Evolutionary conservation across 1,140 invertebrate species (phyloP).

Genomic region (Drosophila busckii): DNA sequence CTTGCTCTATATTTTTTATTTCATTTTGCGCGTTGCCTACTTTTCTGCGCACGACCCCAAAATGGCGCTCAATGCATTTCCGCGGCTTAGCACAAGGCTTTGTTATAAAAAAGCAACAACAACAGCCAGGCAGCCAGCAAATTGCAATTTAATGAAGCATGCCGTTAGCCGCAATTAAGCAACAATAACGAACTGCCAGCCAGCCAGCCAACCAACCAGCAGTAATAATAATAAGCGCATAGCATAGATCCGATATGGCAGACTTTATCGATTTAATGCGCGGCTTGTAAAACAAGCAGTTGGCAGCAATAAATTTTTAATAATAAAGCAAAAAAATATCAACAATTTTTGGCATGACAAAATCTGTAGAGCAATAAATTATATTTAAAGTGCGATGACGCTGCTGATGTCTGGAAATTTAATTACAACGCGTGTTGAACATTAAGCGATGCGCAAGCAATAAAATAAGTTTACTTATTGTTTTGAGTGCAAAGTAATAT

Average conservation of each 20-base stretch:
- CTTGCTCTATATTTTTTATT: conserved; percentile 3
- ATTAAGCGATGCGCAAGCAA: too few relatives aligned
- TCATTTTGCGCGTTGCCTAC: conserved; percentile 32
- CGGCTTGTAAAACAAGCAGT: not conserved
- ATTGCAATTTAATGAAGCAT: conserved; percentile 72
- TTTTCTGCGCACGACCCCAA: conserved; percentile 22
- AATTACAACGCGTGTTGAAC: conserved; percentile 33
- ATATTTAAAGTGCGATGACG: too few relatives aligned
- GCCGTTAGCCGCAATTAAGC: conserved; percentile 60
- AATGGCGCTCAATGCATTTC: conserved; percentile 48
- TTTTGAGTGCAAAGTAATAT: too few relatives aligned
- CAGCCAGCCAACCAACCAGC: conserved; percentile 4
- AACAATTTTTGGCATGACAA: too few relatives aligned
- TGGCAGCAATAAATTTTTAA: too few relatives aligned
- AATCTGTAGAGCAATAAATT: too few relatives aligned
- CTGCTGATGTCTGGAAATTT: conserved; percentile 36
- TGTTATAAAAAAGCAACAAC: conserved; percentile 36
- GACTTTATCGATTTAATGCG: not conserved
- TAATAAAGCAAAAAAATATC: too few relatives aligned
- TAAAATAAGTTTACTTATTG: too few relatives aligned
- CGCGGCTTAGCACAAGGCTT: conserved; percentile 36
- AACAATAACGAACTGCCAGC: conserved; percentile 42
- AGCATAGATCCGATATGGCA: not conserved
- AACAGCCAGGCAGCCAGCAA: too few relatives aligned
- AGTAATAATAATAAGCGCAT: conserved; percentile 17